A percentile compares a stretch with the other conserved stretches of the same genome.
Evolutionary conservation across 2,888 invertebrate species (phyloP).

Genomic region (Tiliacea citrago): DNA sequence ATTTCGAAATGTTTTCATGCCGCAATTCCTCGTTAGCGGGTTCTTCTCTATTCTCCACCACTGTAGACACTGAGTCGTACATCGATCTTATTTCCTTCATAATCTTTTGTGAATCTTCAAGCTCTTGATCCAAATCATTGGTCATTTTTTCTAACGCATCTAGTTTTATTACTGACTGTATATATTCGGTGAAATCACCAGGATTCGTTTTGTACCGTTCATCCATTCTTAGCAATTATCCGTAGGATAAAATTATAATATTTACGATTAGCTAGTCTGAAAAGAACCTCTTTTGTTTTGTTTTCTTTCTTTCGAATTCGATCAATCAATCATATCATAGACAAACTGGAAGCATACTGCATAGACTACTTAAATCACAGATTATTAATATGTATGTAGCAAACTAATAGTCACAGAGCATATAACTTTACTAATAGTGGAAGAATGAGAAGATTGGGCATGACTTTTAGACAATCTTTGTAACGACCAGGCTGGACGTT

Average conservation of each 20-base stretch:
- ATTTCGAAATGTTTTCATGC: constrained; percentile 78
- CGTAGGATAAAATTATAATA: constrained; percentile 2
- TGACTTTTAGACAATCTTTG: too few species aligned
- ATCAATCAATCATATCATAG: constrained; percentile 14
- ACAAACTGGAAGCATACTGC: background rate
- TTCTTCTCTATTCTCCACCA: constrained; percentile 41
- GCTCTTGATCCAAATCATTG: constrained; percentile 78
- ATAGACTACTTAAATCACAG: too few species aligned
- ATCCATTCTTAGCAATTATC: constrained; percentile 52
- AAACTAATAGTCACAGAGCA: too few species aligned
- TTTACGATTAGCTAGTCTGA: background rate
- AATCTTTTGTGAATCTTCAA: constrained; percentile 81
- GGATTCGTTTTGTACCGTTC: constrained; percentile 66
- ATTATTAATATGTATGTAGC: too few species aligned
- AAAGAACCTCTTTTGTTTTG: background rate
- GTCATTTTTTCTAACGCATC: constrained; percentile 83
- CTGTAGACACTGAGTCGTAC: constrained; percentile 74
- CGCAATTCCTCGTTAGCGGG: constrained; percentile 64
- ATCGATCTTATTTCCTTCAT: constrained; percentile 82
- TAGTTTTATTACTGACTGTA: constrained; percentile 79
- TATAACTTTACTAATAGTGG: too few species aligned
- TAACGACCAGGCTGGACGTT: too few species aligned
- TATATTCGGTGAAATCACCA: constrained; percentile 75
- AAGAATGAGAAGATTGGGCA: too few species aligned
- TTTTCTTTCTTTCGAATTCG: constrained; percentile 2